Conservation (phyloP, 2,797 vertebrate genomes). For the Anguilla marmorata region DNA sequence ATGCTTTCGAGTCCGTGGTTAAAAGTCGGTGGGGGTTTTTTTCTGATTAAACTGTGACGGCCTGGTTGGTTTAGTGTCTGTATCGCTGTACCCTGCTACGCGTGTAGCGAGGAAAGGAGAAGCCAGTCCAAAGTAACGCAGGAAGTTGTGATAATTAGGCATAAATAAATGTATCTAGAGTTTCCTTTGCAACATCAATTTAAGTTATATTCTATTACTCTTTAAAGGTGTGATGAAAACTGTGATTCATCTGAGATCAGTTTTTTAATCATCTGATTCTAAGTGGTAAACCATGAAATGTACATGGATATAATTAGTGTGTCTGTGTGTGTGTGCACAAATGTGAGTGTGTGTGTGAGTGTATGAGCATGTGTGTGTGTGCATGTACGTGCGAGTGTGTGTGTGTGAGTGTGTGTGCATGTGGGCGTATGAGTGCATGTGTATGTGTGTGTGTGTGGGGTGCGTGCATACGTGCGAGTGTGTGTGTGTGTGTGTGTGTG, state of each 20-base stretch:
- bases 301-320: too few relatives aligned
- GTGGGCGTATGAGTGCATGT: conserved; percentile 31
- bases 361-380: background rate
- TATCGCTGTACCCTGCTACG: background rate
- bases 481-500: too few relatives aligned
- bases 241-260: background rate
- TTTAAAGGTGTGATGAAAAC: background rate
- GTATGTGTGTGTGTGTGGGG: background rate
- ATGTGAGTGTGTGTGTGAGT: background rate
- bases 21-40: background rate
- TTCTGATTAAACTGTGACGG: background rate
- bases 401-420: conserved; percentile 25
- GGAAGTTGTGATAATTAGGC: background rate
- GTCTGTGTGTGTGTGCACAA: too few relatives aligned
- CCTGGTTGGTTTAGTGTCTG: background rate
- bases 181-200: background rate
- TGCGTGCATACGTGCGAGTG: background rate
- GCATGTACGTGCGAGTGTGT: background rate
- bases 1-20: too few relatives aligned
- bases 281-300: too few relatives aligned
- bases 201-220: background rate
- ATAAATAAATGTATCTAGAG: background rate
- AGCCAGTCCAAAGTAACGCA: background rate
- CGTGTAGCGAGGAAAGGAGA: background rate
- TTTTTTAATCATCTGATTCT: background rate